These are phyloP conservation scores for Morus bassanus DNA, from an alignment of 2,797 vertebrate genomes.

Conservation along the genomic window DNA sequence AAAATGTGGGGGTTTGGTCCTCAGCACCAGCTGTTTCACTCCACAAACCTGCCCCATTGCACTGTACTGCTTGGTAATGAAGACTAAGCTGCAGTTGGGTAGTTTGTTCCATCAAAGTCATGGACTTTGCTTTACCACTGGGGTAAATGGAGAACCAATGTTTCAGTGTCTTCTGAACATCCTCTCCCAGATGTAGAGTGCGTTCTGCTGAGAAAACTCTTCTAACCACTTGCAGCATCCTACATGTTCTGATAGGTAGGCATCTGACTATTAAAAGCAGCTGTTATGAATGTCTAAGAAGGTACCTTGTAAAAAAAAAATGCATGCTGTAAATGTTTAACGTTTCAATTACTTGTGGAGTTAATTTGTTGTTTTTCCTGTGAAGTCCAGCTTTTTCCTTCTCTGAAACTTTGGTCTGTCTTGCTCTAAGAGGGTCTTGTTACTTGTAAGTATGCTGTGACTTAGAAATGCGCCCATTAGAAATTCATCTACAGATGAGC, in stretches of 20 bases:
- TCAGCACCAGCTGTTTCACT: neutral
- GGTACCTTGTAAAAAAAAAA: neutral
- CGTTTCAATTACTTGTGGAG: neutral
- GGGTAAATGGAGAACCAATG: neutral
- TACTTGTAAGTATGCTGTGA: neutral
- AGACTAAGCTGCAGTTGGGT: neutral
- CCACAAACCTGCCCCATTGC: fast-evolving
- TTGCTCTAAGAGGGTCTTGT: neutral
- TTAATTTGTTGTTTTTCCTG: neutral
- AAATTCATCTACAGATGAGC: neutral
- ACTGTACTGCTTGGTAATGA: neutral
- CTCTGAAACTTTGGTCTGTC: neutral
- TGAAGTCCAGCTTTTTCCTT: neutral
- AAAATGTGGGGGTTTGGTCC: neutral
- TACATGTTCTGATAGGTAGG: neutral
- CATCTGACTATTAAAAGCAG: neutral
- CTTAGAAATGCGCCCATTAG: neutral
- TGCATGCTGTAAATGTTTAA: neutral
- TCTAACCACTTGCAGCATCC: neutral
- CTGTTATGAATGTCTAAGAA: neutral
- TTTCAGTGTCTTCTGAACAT: neutral
- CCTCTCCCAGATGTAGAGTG: neutral
- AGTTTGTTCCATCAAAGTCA: neutral
- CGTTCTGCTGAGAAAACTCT: neutral
- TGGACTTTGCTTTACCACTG: neutral